Conservation (phyloP, 2,113 vertebrate species). For the Anas platyrhynchos region DNA sequence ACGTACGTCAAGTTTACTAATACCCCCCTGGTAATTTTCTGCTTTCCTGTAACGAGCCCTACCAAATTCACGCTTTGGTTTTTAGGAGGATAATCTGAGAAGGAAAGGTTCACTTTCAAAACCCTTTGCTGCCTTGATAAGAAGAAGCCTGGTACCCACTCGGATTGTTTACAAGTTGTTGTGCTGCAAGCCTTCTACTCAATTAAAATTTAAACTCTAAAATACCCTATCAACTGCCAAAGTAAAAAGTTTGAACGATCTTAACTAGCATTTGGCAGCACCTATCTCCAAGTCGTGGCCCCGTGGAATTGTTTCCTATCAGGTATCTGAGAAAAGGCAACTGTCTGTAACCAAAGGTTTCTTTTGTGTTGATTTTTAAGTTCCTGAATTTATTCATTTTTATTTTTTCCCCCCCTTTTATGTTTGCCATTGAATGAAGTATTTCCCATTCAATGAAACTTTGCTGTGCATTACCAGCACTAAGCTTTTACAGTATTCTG, state of each 20-base stretch:
- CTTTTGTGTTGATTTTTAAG: background rate
- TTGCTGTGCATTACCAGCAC: background rate
- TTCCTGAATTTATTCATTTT: background rate
- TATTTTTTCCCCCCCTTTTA: background rate
- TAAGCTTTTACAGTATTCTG: background rate
- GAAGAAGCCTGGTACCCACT: background rate
- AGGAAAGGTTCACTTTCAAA: background rate
- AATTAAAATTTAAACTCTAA: background rate
- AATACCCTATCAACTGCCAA: background rate
- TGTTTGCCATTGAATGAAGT: background rate
- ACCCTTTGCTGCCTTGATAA: background rate
- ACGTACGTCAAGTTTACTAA: background rate
- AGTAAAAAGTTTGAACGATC: background rate
- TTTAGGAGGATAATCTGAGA: background rate
- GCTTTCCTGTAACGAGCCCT: slow-evolving; percentile 1
- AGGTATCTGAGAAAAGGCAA: background rate
- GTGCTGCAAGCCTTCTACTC: background rate
- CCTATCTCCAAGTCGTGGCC: background rate
- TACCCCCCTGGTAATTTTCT: background rate
- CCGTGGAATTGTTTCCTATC: background rate
- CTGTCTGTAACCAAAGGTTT: background rate
- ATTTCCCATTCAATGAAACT: background rate
- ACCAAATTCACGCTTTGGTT: background rate
- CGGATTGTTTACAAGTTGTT: background rate
- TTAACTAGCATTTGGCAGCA: background rate